Base-by-base conservation (phyloP, 2,113 vertebrate genomes). In the Monopterus albus region DNA sequence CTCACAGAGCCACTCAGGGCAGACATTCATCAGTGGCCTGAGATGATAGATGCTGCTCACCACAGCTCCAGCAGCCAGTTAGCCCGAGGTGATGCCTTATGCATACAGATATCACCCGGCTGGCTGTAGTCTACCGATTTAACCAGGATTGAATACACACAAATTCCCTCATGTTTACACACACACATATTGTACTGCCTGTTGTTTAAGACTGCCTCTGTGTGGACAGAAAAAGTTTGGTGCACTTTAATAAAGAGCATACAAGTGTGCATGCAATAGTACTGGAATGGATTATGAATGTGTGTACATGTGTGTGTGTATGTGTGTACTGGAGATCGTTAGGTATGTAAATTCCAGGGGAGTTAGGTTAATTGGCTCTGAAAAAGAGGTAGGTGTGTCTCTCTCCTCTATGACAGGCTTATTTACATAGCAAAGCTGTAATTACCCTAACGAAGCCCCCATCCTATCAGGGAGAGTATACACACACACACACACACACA, bases 371-470 rank as follows among this genome's bases (percentile, higher is more conserved):
- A 94, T 92, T 92, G 90, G 78, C 78, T 84, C 91, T 92, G 90
- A 91, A 92, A 89, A 78, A 77, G 83, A 66, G 78, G 84, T 90
- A 91, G 91, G 91, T 85, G 89, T 91, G 90, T 91, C 89, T 84
- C 83, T 69, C 81, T 85, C 89, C 86, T 78, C 78, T 85, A 88
- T 85, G 85, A 88, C 76, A 78, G 79, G 72, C 91, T 91, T 92
- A 94, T 93, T 92, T 93, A 91, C 87, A 90, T 85, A 85, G 87
- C 68, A 88, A 89, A 87, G 88, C 86, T 91, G 86, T 91, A 92
- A 92, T 93, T 92, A 92, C 87, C 81, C 81, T 89, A 91, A 87
- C 86, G 87, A 90, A 91, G 89, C 88, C 87, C 83, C 90, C 72
- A 78, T 78, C 83, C 81, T 85, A 81, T 84, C 82, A 78, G 67